Evolutionary conservation across 2,888 invertebrate genomes (phyloP).

Genomic region (Heliconius charithonia): DNA sequence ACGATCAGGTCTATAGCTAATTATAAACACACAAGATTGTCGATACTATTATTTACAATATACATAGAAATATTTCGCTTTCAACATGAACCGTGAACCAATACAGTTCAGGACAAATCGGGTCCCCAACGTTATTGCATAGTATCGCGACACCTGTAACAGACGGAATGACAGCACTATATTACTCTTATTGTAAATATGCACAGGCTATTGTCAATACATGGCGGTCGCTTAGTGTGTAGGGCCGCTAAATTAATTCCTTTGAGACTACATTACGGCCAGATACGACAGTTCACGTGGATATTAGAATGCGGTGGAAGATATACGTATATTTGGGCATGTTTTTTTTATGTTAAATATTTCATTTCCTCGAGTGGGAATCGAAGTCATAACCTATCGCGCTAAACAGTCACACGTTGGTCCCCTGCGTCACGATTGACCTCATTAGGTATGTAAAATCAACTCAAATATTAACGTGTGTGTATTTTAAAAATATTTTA

Average conservation of each 20-base stretch:
- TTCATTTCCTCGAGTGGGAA: neutral
- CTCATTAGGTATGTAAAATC: too few relatives aligned
- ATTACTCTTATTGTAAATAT: constrained; percentile 61
- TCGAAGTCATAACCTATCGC: too few relatives aligned
- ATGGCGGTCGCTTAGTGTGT: constrained; percentile 39
- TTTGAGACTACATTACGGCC: constrained; percentile 31
- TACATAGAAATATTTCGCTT: constrained; percentile 23
- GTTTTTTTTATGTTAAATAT: neutral
- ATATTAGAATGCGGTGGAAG: neutral
- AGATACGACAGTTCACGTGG: neutral
- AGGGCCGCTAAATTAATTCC: constrained; percentile 47
- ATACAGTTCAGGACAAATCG: constrained; percentile 58
- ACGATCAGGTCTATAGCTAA: too few relatives aligned
- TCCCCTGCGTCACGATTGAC: too few relatives aligned
- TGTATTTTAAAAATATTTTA: too few relatives aligned
- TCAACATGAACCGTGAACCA: constrained; percentile 55
- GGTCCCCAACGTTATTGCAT: constrained; percentile 61
- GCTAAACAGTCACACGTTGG: too few relatives aligned
- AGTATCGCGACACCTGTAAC: constrained; percentile 69
- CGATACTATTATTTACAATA: neutral
- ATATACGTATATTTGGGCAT: neutral
- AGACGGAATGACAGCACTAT: constrained; percentile 63
- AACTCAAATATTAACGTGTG: too few relatives aligned
- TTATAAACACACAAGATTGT: neutral
- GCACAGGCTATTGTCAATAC: constrained; percentile 44